phyloP scores from a whole-genome alignment of 2,888 invertebrate genomes.

The Axea sp. region DNA sequence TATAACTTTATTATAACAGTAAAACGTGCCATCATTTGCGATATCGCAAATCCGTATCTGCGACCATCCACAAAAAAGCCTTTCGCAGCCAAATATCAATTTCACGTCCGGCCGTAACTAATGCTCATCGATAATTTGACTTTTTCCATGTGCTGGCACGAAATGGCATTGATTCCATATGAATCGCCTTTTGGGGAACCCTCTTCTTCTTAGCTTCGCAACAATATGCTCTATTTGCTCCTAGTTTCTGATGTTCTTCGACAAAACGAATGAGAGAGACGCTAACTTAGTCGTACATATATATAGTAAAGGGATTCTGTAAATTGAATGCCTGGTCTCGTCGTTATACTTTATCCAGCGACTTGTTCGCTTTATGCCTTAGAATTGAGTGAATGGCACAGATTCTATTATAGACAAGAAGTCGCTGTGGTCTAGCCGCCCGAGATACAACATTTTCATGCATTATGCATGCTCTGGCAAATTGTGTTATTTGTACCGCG shows the following conservation, averaged over 20 bases:
- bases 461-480: slow-evolving; percentile 76
- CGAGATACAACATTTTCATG: slow-evolving; percentile 72
- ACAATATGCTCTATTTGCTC: slow-evolving; percentile 54
- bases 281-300: slow-evolving; percentile 2
- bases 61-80: slow-evolving; percentile 14
- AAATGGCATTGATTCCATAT: slow-evolving; percentile 50
- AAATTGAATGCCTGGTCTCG: slow-evolving; percentile 77
- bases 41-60: slow-evolving; percentile 18
- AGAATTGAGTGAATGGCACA: slow-evolving; percentile 73
- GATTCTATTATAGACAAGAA: slow-evolving; percentile 78
- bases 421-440: slow-evolving; percentile 70
- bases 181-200: slow-evolving; percentile 37
- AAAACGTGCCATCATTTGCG: slow-evolving; percentile 10
- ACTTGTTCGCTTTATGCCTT: slow-evolving; percentile 73
- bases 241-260: slow-evolving; percentile 52
- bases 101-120: slow-evolving; percentile 43
- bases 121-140: slow-evolving; percentile 55
- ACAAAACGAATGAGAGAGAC: slow-evolving; percentile 50
- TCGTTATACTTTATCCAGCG: slow-evolving; percentile 73
- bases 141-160: slow-evolving; percentile 53
- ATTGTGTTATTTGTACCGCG: slow-evolving; percentile 74
- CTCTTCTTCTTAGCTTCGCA: slow-evolving; percentile 32
- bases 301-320: slow-evolving; percentile 67
- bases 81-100: slow-evolving; percentile 43
- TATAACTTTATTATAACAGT: slow-evolving; percentile 8